phyloP scores from a whole-genome alignment of 2,888 invertebrate genomes.

The Drosophila meridiana region DNA sequence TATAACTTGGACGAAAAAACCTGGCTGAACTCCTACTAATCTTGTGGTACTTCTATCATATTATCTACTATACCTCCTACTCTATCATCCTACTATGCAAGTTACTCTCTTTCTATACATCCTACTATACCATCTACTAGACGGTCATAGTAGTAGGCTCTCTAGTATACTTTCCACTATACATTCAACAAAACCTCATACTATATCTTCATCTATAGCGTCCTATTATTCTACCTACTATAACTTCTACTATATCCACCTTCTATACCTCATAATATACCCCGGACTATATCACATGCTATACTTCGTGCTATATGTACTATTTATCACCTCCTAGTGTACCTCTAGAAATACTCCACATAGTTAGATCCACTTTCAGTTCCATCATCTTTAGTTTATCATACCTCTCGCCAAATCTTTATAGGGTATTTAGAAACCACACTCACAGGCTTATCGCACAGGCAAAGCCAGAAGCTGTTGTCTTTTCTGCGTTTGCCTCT shows the following conservation, averaged over 20 bases:
- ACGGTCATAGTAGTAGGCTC: too few relatives aligned
- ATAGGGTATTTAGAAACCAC: conserved; percentile 28
- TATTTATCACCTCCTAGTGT: not conserved
- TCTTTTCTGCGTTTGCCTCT: conserved; percentile 35
- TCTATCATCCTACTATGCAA: too few relatives aligned
- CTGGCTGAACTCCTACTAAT: too few relatives aligned
- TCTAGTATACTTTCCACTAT: too few relatives aligned
- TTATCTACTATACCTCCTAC: too few relatives aligned
- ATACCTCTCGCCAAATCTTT: not conserved
- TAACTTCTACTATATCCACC: not conserved
- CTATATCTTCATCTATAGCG: not conserved
- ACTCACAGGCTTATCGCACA: conserved; percentile 47
- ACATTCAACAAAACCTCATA: not conserved
- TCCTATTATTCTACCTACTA: not conserved
- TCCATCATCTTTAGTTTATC: not conserved
- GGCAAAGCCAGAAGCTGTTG: conserved; percentile 42
- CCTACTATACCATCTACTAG: not conserved
- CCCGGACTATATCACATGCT: too few relatives aligned
- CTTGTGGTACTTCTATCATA: too few relatives aligned
- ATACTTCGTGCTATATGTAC: too few relatives aligned
- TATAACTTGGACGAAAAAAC: too few relatives aligned
- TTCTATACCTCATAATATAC: not conserved
- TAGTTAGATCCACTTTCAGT: not conserved
- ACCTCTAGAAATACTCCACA: not conserved
- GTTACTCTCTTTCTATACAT: not conserved